Evolutionary conservation across 2,797 vertebrate species (phyloP).

Genomic region (Chelmon rostratus): DNA sequence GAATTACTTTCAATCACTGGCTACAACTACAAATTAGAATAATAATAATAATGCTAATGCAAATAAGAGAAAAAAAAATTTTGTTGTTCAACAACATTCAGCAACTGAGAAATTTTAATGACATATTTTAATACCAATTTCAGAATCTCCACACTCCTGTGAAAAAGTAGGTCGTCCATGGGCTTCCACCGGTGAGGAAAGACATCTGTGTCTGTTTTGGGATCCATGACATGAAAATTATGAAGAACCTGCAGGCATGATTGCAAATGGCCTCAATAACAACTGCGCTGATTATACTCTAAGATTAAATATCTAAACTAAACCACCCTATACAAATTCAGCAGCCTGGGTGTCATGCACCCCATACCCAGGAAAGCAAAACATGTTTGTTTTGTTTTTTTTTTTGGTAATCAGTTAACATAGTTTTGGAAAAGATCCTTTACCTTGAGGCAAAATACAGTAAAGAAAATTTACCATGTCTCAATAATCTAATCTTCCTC

Average conservation of each 20-base stretch:
- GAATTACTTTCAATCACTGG: no score
- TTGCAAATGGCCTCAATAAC: not conserved
- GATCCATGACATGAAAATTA: conserved; percentile 4
- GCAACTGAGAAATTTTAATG: no score
- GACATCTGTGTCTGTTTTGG: conserved; percentile 19
- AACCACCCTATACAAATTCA: conserved; percentile 7
- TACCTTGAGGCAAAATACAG: conserved; percentile 36
- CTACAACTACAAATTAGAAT: no score
- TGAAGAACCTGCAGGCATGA: not conserved
- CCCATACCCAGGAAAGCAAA: not conserved
- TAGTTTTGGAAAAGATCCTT: conserved; percentile 6
- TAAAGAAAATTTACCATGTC: conserved; percentile 41
- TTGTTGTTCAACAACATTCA: no score
- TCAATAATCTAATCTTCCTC: conserved; percentile 57
- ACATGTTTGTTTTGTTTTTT: conserved; percentile 12
- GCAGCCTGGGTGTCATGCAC: not conserved
- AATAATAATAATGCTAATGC: no score
- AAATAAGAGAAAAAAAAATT: no score
- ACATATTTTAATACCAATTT: not conserved
- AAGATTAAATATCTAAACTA: conserved; percentile 16
- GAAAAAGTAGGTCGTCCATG: not conserved
- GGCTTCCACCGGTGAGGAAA: not conserved
- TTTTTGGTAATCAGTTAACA: conserved; percentile 16
- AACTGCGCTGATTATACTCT: conserved; percentile 22
- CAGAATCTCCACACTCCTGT: not conserved